phyloP scores from a whole-genome alignment of 2,888 invertebrate species.

The Chrysopilus asiliformis region DNA sequence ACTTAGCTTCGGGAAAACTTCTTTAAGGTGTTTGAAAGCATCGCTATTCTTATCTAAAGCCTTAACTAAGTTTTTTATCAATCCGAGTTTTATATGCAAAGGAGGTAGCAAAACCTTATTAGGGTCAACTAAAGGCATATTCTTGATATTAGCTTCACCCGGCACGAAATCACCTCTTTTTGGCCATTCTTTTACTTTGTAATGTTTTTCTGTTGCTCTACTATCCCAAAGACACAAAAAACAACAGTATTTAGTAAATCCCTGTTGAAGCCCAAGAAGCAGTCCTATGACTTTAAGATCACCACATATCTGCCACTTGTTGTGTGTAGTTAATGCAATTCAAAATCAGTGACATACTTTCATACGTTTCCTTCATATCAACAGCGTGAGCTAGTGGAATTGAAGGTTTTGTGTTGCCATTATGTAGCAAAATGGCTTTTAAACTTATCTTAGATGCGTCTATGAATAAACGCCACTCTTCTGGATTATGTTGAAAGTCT shows the following conservation, averaged over 20 bases:
- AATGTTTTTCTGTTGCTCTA: not conserved
- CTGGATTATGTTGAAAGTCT: not conserved
- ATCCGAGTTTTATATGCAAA: conserved; percentile 13
- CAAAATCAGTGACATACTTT: too few species aligned
- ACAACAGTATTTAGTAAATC: too few species aligned
- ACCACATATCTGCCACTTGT: not conserved
- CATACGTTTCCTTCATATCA: conserved; percentile 6
- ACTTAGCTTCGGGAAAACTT: conserved; percentile 9
- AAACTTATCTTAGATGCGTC: conserved; percentile 2
- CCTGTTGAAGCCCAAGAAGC: too few species aligned
- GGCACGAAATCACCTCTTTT: not conserved
- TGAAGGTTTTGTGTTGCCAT: conserved; percentile 6
- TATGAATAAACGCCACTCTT: conserved; percentile 2
- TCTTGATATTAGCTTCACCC: not conserved
- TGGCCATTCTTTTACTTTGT: not conserved
- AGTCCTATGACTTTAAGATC: not conserved
- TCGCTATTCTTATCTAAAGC: conserved; percentile 10
- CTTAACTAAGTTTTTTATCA: conserved; percentile 15
- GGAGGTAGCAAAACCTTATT: conserved; percentile 9
- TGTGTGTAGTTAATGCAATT: too few species aligned
- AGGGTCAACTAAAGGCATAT: not conserved
- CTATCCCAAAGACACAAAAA: conserved; percentile 3
- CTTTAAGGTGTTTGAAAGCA: conserved; percentile 11
- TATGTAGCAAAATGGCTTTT: conserved; percentile 7
- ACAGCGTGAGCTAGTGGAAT: not conserved